Evolutionary conservation across 37 sponge, comb jelly and placozoan species (phyloP).

Genomic region (Lycopodina hypogea): DNA sequence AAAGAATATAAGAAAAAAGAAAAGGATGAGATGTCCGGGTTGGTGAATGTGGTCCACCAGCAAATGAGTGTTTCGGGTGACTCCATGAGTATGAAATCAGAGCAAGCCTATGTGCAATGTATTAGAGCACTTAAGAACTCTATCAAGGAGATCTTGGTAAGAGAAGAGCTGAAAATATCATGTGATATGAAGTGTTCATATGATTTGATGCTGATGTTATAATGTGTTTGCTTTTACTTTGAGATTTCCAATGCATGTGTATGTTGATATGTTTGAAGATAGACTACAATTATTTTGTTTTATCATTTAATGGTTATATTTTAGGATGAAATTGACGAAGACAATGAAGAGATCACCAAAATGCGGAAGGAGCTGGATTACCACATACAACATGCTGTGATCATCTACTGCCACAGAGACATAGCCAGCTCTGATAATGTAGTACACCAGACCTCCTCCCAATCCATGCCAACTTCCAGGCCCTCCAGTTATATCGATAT

Average conservation of each 20-base stretch:
- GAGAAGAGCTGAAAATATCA: too few relatives aligned
- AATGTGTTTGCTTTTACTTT: neutral
- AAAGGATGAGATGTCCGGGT: conserved; percentile 9
- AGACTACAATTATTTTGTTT: too few relatives aligned
- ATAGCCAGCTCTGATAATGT: neutral
- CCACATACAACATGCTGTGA: neutral
- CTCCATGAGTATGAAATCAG: neutral
- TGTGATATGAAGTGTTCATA: neutral
- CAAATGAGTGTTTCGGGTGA: neutral
- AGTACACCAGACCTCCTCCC: neutral
- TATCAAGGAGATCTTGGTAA: conserved; percentile 55
- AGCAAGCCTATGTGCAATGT: conserved; percentile 39
- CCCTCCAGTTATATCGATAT: conserved; percentile 22
- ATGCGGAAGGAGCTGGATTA: conserved; percentile 8
- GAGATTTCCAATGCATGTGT: neutral
- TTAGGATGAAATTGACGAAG: neutral
- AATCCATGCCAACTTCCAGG: neutral
- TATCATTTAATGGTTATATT: too few relatives aligned
- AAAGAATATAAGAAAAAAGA: conserved; percentile 25
- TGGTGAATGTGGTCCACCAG: neutral
- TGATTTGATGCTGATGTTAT: neutral
- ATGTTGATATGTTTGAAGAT: too few relatives aligned
- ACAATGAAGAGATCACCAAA: conserved; percentile 4
- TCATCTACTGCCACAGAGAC: too few relatives aligned
- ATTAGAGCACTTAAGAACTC: conserved; percentile 19